Evolutionary conservation across 2,113 vertebrate species (phyloP), one percentile per base, ranked within the genome.

Genomic region (Elephas maximus): DNA sequence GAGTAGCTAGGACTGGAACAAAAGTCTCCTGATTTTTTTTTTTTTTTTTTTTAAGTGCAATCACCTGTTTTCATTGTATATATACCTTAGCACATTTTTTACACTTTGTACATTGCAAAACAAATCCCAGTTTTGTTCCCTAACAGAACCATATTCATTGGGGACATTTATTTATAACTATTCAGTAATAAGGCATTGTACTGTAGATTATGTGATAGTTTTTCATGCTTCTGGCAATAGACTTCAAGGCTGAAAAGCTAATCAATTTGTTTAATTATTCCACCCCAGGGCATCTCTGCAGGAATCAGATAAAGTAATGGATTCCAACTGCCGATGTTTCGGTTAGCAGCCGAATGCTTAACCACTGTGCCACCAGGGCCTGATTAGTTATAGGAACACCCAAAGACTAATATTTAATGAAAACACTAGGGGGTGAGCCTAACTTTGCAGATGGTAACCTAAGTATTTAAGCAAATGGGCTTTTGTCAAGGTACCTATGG

Each of bases 191-290:
- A 23, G 26, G 2, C 57, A 79, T 67, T 80, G 11, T 78, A 18
- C 37, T 83, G 1, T 65, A 82, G 82, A 37, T 77, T 51, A 63
- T 41, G 63, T 74, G 78, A 69, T 1, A 78, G 28, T 60, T 93
- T 95, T 95, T 69, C 30, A 48, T 28, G 45, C 79, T 76, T 93
- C 71, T 33, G 85, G 60, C 17, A 71, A 82, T 23, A 88, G 74
- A 86, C 18, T 33, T 81, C 65, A 73, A 12, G 44, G 67, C 44
- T 77, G 69, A 77, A 69, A 85, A 90, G 21, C 44, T 93, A 95
- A 94, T 88, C 51, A 77, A 80, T 95, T 71, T 82, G 28, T 83
- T 23, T 84, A 93, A 90, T 93, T 96, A 94, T 84, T 96, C 18
- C 63, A 93, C 67, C 28, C 26, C 60, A 86, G 67, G 69, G 33